Conservation (phyloP, 2,888 invertebrate genomes). For the Heliconius aoede region DNA sequence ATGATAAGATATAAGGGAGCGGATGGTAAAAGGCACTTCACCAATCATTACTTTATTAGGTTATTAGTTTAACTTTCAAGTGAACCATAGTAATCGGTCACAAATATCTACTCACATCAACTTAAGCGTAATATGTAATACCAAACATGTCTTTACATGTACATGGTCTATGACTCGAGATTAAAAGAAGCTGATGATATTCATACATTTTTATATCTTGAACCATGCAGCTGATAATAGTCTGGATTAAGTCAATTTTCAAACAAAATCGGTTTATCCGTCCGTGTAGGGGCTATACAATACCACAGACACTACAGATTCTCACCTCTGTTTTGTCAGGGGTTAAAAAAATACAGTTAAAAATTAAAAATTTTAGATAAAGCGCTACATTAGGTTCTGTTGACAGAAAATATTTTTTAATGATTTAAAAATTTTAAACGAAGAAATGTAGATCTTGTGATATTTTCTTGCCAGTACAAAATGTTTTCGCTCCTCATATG, state of each 20-base stretch:
- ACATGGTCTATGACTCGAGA: not conserved
- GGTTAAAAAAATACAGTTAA: not conserved
- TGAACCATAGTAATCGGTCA: conserved; percentile 5
- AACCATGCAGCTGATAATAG: too few species aligned
- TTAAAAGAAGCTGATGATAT: not conserved
- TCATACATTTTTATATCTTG: too few species aligned
- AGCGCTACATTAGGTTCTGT: not conserved
- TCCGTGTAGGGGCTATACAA: not conserved
- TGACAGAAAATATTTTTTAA: not conserved
- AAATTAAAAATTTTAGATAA: not conserved
- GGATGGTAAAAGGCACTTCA: conserved; percentile 9
- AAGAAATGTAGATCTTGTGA: not conserved
- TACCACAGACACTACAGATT: not conserved
- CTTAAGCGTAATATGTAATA: not conserved
- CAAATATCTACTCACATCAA: not conserved
- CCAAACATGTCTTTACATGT: not conserved
- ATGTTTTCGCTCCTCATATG: too few species aligned
- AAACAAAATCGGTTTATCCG: not conserved
- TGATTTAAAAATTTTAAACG: not conserved
- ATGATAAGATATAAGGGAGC: conserved; percentile 1
- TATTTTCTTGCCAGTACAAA: too few species aligned
- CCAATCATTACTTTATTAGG: conserved; percentile 1
- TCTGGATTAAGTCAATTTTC: not conserved
- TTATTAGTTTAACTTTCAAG: conserved; percentile 15
- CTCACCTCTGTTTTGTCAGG: not conserved